Conservation (phyloP, 2,888 invertebrate species). For the Leptinotarsa haldemani region DNA sequence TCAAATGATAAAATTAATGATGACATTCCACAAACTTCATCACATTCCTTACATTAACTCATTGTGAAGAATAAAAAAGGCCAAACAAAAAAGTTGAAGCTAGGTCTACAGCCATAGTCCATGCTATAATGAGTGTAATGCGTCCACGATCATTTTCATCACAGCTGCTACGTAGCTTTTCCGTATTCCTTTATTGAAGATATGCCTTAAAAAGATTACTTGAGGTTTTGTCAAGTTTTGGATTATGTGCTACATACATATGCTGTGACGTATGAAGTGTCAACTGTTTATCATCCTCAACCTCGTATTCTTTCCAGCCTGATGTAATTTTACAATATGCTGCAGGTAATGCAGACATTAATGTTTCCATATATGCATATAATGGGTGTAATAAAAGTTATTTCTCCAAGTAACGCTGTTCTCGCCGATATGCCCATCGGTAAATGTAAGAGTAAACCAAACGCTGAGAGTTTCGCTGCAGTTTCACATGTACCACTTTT, state of each 20-base stretch:
- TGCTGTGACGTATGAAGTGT: slow-evolving; percentile 50
- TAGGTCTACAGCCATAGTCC: slow-evolving; percentile 32
- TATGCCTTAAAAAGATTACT: slow-evolving; percentile 58
- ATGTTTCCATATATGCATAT: slow-evolving; percentile 54
- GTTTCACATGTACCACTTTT: slow-evolving; percentile 36
- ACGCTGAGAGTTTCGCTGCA: neutral
- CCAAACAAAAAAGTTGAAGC: slow-evolving; percentile 29
- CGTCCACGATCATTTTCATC: slow-evolving; percentile 52
- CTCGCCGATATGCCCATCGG: slow-evolving; percentile 26
- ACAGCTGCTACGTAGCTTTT: slow-evolving; percentile 54
- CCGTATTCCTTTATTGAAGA: slow-evolving; percentile 56
- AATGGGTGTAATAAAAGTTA: slow-evolving; percentile 54
- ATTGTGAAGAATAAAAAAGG: slow-evolving; percentile 50
- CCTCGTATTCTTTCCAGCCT: slow-evolving; percentile 57
- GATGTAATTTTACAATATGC: slow-evolving; percentile 54
- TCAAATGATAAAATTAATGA: slow-evolving; percentile 49
- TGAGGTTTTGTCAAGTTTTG: slow-evolving; percentile 56
- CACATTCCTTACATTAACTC: slow-evolving; percentile 52
- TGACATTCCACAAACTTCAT: too few relatives aligned
- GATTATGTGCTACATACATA: slow-evolving; percentile 58
- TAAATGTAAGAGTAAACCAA: slow-evolving; percentile 6
- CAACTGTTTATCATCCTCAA: slow-evolving; percentile 56
- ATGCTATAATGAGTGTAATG: slow-evolving; percentile 53
- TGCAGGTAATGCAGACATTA: slow-evolving; percentile 49
- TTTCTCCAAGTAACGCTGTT: slow-evolving; percentile 51